Percentiles rank a stretch among this genome's conserved stretches.
Conservation (phyloP, 2,888 invertebrate genomes). For the Litoditis marina region DNA sequence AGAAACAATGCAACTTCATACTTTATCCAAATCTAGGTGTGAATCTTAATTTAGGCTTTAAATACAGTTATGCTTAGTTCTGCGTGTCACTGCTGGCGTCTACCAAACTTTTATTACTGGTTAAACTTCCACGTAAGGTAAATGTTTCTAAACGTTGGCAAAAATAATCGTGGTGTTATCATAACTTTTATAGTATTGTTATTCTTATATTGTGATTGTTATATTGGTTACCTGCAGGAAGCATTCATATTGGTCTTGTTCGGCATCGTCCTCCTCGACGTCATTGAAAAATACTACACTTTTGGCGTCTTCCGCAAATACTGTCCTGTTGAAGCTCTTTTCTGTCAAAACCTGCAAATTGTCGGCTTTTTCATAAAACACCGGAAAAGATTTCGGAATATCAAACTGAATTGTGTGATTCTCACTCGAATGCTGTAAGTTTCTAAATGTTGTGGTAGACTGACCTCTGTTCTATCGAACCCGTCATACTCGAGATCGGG, state of each 20-base stretch:
- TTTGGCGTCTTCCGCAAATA: conserved; percentile 61
- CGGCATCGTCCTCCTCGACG: conserved; percentile 60
- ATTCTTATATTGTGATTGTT: too few species aligned
- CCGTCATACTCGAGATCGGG: conserved; percentile 62
- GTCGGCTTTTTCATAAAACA: conserved; percentile 6
- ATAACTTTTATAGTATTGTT: too few species aligned
- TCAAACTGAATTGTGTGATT: not conserved
- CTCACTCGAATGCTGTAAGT: not conserved
- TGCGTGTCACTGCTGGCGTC: too few species aligned
- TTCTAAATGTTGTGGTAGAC: not conserved
- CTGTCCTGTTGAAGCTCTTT: conserved; percentile 62
- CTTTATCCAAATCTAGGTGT: too few species aligned
- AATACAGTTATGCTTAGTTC: too few species aligned
- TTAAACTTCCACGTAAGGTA: too few species aligned
- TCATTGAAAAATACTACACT: conserved; percentile 62
- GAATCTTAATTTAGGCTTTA: too few species aligned
- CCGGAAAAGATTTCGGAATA: not conserved
- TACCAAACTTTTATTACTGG: too few species aligned
- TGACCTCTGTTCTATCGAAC: conserved; percentile 57
- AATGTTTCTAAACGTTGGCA: too few species aligned
- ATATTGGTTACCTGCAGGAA: conserved; percentile 61
- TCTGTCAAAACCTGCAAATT: conserved; percentile 51
- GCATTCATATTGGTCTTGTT: conserved; percentile 62
- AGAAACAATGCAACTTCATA: too few species aligned
- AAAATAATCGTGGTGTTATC: too few species aligned